Conservation (phyloP, 2,797 vertebrate genomes). For the Galaxias olidus region DNA sequence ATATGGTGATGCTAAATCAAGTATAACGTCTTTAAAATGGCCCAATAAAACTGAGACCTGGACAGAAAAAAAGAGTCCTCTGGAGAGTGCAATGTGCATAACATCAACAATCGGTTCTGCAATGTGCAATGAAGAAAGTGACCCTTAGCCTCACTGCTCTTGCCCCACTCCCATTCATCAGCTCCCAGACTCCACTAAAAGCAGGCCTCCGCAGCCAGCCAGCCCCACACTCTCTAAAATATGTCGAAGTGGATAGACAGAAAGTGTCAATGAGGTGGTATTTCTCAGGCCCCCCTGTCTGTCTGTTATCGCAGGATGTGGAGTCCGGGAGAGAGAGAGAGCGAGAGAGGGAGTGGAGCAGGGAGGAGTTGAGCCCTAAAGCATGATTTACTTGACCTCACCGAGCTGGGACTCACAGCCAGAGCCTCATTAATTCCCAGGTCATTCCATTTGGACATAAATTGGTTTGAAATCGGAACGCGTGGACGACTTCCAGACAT, state of each 20-base stretch:
- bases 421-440: slow-evolving; percentile 99
- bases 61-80: slow-evolving; percentile 50
- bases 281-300: slow-evolving; percentile 89
- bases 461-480: slow-evolving; percentile 91
- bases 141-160: slow-evolving; percentile 83
- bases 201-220: slow-evolving; percentile 81
- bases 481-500: slow-evolving; percentile 95
- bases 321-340: slow-evolving; percentile 78
- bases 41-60: slow-evolving; percentile 53
- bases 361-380: slow-evolving; percentile 72
- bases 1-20: slow-evolving; percentile 68
- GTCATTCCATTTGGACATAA: slow-evolving; percentile 95
- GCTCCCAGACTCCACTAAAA: slow-evolving; percentile 89
- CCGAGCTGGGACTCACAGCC: slow-evolving; percentile 85
- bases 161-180: slow-evolving; percentile 90
- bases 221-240: slow-evolving; percentile 82
- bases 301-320: slow-evolving; percentile 85
- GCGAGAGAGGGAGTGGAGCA: slow-evolving; percentile 49
- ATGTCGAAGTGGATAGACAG: slow-evolving; percentile 85
- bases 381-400: slow-evolving; percentile 98
- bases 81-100: slow-evolving; percentile 72
- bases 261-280: slow-evolving; percentile 88
- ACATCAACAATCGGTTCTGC: slow-evolving; percentile 70
- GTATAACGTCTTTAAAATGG: slow-evolving; percentile 62
- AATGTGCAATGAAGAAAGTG: slow-evolving; percentile 78